Percentiles rank a stretch among this genome's conserved stretches.
These are phyloP conservation scores for Cremastinae sp. DNA, from an alignment of 2,888 invertebrate species.

Conservation along the genomic window DNA sequence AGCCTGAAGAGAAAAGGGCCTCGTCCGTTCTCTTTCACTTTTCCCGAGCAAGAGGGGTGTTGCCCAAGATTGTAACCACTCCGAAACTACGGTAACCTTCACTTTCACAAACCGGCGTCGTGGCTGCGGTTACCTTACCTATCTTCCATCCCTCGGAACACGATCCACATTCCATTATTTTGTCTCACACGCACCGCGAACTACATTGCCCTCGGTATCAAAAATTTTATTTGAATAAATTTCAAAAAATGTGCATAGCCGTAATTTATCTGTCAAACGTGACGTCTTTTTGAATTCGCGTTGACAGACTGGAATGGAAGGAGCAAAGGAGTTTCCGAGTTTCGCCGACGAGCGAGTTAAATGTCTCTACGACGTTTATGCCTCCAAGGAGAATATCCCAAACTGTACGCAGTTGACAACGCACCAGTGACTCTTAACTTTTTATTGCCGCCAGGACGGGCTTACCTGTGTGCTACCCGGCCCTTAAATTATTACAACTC, in stretches of 20 bases:
- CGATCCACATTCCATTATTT: constrained; percentile 41
- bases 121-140: constrained; percentile 54
- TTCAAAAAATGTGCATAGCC: no score
- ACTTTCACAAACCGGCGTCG: constrained; percentile 42
- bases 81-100: constrained; percentile 46
- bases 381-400: constrained; percentile 29
- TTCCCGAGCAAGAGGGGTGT: not conserved
- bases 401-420: constrained; percentile 12
- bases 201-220: constrained; percentile 21
- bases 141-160: constrained; percentile 55
- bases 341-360: constrained; percentile 43
- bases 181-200: constrained; percentile 34
- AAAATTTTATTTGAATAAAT: constrained; percentile 26
- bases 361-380: constrained; percentile 45
- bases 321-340: constrained; percentile 18
- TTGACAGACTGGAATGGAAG: not conserved
- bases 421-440: constrained; percentile 28
- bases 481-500: constrained; percentile 27
- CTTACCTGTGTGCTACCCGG: constrained; percentile 20
- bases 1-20: not conserved
- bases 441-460: constrained; percentile 37
- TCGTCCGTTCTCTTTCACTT: constrained; percentile 17
- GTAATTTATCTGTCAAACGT: not conserved
- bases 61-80: constrained; percentile 33
- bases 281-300: not conserved